Conservation (phyloP, 2,797 vertebrate genomes). For the Coregonus suidteri region DNA sequence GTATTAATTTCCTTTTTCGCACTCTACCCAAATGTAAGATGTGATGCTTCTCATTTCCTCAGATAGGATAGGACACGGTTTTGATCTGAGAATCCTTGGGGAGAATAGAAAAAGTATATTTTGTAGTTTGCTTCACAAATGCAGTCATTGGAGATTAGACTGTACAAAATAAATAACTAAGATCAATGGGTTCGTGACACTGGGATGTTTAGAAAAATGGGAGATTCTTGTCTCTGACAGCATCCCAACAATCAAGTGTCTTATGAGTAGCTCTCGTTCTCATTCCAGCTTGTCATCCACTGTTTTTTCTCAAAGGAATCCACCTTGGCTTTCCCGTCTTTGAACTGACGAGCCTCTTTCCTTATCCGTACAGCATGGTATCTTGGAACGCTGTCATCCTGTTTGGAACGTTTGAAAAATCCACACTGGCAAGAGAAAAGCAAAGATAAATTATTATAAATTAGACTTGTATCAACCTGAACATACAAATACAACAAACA, state of each 20-base stretch:
- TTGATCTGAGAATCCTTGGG: neutral
- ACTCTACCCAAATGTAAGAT: neutral
- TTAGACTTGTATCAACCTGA: neutral
- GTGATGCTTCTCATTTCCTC: neutral
- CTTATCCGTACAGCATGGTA: constrained; percentile 94
- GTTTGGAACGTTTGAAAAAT: constrained; percentile 94
- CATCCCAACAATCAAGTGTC: constrained; percentile 4
- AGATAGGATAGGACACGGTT: neutral
- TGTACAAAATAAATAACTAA: constrained; percentile 20
- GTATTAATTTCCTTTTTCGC: neutral
- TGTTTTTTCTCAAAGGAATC: constrained; percentile 85
- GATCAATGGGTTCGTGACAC: constrained; percentile 29
- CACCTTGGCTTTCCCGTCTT: constrained; percentile 74
- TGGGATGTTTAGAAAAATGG: constrained; percentile 10
- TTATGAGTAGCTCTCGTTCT: constrained; percentile 90
- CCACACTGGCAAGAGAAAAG: constrained; percentile 80
- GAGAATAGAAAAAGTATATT: neutral
- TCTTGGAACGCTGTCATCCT: constrained; percentile 87
- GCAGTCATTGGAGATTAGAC: neutral
- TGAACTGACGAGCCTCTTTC: constrained; percentile 82
- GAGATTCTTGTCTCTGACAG: neutral
- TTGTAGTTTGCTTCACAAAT: neutral
- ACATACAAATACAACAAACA: neutral
- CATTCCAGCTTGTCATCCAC: constrained; percentile 92
- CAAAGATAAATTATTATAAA: neutral